These are phyloP conservation scores for Cephus runcator DNA, from an alignment of 2,888 invertebrate genomes.

Conservation along the genomic window DNA sequence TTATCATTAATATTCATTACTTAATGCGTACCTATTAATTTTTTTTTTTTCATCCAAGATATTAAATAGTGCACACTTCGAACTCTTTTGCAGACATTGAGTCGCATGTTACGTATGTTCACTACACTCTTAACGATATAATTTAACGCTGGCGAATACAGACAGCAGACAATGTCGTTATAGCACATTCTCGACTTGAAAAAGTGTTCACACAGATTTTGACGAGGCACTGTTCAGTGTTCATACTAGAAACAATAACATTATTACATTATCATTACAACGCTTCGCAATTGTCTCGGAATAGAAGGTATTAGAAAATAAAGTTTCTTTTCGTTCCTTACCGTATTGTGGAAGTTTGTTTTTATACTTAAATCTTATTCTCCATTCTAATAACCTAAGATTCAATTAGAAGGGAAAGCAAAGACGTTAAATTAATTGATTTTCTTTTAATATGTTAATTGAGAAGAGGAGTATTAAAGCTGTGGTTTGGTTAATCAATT, in stretches of 20 bases:
- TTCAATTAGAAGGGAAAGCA: not conserved
- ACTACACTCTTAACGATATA: not conserved
- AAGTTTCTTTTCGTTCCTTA: conserved; percentile 32
- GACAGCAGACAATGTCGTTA: conserved; percentile 42
- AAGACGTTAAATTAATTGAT: not conserved
- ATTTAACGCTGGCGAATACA: conserved; percentile 14
- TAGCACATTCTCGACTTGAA: conserved; percentile 46
- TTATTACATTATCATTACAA: conserved; percentile 28
- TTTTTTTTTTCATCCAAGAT: not conserved
- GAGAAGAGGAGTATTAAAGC: not conserved
- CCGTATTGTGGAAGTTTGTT: conserved; percentile 5
- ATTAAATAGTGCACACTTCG: not conserved
- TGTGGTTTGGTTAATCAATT: not conserved
- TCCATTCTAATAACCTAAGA: not conserved
- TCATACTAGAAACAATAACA: conserved; percentile 60
- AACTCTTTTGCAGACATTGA: not conserved
- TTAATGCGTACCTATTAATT: not conserved
- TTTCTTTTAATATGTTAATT: not conserved
- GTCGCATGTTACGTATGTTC: not conserved
- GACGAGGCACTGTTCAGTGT: conserved; percentile 63
- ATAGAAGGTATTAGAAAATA: conserved; percentile 52
- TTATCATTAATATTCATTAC: not conserved
- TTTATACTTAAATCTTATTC: conserved; percentile 1
- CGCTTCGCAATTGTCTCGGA: conserved; percentile 29
- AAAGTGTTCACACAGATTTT: conserved; percentile 58